phyloP scores from a whole-genome alignment of 2,888 invertebrate genomes.

The Scrobipalpa atriplicella region DNA sequence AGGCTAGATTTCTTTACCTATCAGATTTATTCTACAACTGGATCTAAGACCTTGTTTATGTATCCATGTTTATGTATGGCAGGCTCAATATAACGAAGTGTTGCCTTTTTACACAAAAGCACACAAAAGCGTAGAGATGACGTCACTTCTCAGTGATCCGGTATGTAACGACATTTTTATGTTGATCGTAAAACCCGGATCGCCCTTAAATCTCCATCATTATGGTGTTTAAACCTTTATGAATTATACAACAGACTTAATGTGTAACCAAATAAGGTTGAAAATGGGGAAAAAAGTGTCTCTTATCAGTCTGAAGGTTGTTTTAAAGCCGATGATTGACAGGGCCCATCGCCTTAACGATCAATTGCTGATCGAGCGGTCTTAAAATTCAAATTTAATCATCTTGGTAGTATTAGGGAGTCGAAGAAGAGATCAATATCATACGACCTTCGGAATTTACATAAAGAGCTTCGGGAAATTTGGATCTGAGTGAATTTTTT shows the following conservation, averaged over 20 bases:
- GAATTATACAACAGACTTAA: constrained; percentile 33
- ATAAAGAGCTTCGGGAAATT: background rate
- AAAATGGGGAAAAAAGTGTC: constrained; percentile 22
- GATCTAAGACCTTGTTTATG: constrained; percentile 27
- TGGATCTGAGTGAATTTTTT: background rate
- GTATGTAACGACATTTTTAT: constrained; percentile 59
- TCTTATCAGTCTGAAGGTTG: constrained; percentile 23
- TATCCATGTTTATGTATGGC: constrained; percentile 20
- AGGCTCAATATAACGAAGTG: constrained; percentile 32
- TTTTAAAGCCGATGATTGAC: constrained; percentile 28
- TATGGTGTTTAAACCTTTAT: constrained; percentile 33
- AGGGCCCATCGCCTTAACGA: constrained; percentile 23
- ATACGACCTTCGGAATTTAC: background rate
- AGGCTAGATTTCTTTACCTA: too few species aligned
- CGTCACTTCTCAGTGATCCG: constrained; percentile 36
- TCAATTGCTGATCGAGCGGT: constrained; percentile 6
- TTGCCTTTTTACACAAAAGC: constrained; percentile 33
- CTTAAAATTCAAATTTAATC: constrained; percentile 29
- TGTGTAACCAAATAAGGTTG: constrained; percentile 30
- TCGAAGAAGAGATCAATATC: constrained; percentile 18
- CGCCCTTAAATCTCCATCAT: constrained; percentile 42
- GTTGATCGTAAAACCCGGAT: constrained; percentile 56
- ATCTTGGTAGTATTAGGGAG: constrained; percentile 11
- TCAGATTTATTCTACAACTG: background rate
- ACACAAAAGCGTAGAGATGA: constrained; percentile 27